Percentiles rank a stretch among this genome's conserved stretches.
Evolutionary conservation across 1,140 invertebrate species (phyloP).

Genomic region (Bradysia coprophila): DNA sequence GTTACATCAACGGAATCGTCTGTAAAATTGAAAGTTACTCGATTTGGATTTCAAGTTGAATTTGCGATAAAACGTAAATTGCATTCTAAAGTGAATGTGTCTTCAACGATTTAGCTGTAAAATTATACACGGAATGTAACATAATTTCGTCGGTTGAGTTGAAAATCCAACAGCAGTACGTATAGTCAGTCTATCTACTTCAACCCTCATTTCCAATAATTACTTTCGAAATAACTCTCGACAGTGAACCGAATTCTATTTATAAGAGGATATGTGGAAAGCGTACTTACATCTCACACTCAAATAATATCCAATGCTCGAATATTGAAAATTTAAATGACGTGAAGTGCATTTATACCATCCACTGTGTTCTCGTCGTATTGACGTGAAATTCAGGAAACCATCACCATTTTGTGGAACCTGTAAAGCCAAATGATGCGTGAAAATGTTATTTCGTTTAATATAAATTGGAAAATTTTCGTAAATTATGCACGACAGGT

Average conservation of each 20-base stretch:
- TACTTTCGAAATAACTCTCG: neutral
- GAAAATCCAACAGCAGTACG: too few species aligned
- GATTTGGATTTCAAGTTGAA: neutral
- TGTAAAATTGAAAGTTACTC: constrained; percentile 14
- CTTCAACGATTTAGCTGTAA: too few species aligned
- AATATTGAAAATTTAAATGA: constrained; percentile 63
- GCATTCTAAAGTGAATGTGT: neutral
- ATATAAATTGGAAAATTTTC: neutral
- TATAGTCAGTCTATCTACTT: too few species aligned
- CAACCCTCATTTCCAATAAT: too few species aligned
- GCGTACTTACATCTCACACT: constrained; percentile 62
- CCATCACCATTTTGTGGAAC: constrained; percentile 49
- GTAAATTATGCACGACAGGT: neutral
- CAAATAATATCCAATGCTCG: constrained; percentile 74
- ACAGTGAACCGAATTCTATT: neutral
- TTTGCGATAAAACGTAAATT: neutral
- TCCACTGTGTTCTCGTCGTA: constrained; percentile 55
- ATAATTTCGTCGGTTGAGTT: too few species aligned
- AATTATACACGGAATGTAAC: too few species aligned
- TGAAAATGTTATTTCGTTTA: neutral
- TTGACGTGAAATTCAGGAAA: constrained; percentile 63
- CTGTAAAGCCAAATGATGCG: constrained; percentile 23
- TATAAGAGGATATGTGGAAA: neutral
- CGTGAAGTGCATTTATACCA: constrained; percentile 79
- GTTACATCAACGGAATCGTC: constrained; percentile 40